Conservation (phyloP, 1,140 invertebrate genomes). For the Lepidurus apus region DNA sequence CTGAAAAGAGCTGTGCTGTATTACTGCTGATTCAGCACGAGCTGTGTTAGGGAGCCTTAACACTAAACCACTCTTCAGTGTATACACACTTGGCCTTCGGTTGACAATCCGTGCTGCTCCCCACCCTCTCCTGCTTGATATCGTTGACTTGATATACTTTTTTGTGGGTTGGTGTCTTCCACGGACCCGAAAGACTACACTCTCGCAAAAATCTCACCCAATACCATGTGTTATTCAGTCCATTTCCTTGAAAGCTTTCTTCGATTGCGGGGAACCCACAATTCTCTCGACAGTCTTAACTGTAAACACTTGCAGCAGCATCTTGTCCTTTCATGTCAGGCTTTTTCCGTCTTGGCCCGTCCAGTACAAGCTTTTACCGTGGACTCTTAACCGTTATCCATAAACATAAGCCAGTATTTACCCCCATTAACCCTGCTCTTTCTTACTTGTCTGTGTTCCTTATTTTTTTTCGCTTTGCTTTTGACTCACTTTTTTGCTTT, state of each 20-base stretch:
- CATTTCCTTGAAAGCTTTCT: conserved; percentile 14
- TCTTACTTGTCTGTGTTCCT: background rate
- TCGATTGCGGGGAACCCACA: background rate
- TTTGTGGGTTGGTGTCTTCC: too few species aligned
- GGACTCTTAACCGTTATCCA: conserved; percentile 7
- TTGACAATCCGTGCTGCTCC: background rate
- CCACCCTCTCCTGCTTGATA: background rate
- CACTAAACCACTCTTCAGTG: conserved; percentile 4
- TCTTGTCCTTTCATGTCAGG: conserved; percentile 3
- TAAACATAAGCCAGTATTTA: conserved; percentile 17
- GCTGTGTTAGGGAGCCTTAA: background rate
- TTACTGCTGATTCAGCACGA: conserved; percentile 14
- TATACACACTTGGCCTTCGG: background rate
- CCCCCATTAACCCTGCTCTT: background rate
- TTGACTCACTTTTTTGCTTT: background rate
- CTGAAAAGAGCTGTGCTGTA: conserved; percentile 2
- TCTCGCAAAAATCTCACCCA: background rate
- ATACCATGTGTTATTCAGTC: conserved; percentile 14
- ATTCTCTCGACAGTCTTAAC: background rate
- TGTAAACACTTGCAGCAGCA: conserved; percentile 4
- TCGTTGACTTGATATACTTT: background rate
- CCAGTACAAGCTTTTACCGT: background rate
- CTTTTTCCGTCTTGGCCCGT: background rate
- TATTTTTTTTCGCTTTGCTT: background rate
- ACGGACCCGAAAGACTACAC: background rate